Base-by-base conservation (phyloP, 2,113 vertebrate species). In the Cyrtonyx montezumae region DNA sequence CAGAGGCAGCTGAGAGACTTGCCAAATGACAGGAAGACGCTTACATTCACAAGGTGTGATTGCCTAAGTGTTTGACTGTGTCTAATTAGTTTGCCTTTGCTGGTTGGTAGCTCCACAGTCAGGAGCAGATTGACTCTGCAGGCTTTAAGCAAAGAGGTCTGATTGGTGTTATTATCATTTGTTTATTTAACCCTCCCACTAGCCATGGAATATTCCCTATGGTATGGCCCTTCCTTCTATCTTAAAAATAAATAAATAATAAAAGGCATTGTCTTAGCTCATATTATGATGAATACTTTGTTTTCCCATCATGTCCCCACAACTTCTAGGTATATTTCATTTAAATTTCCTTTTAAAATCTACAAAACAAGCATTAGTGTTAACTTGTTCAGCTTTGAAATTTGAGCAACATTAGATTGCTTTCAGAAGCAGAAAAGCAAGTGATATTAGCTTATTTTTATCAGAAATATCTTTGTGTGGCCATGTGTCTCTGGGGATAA, bases 21-120 rank as follows among this genome's bases (percentile, higher is more conserved):
- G 98, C 97, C 98, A 98, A 98, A 98, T 98, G 98, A 99, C 98
- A 99, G 98, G 98, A 99, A 98, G 98, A 98, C 96, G 97, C 98
- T 98, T 98, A 97, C 95, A 97, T 98, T 98, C 98, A 96, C 98
- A 98, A 99, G 98, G 98, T 98, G 98, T 98, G 98, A 98, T 98
- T 97, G 98, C 98, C 98, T 98, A 98, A 98, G 97, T 98, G 98
- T 98, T 98, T 98, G 98, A 98, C 97, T 96, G 97, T 97, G 97
- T 98, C 98, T 98, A 98, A 98, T 98, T 98, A 98, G 97, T 98
- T 98, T 97, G 97, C 97, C 97, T 98, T 98, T 97, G 97, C 97
- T 98, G 98, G 97, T 94, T 98, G 97, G 97, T 97, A 97, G 95
- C 97, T 97, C 98, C 97, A 63, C 98, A 98, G 98, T 97, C 97